These are phyloP conservation scores for Orthonevra nobilis DNA, from an alignment of 2,888 invertebrate genomes.

Conservation along the genomic window DNA sequence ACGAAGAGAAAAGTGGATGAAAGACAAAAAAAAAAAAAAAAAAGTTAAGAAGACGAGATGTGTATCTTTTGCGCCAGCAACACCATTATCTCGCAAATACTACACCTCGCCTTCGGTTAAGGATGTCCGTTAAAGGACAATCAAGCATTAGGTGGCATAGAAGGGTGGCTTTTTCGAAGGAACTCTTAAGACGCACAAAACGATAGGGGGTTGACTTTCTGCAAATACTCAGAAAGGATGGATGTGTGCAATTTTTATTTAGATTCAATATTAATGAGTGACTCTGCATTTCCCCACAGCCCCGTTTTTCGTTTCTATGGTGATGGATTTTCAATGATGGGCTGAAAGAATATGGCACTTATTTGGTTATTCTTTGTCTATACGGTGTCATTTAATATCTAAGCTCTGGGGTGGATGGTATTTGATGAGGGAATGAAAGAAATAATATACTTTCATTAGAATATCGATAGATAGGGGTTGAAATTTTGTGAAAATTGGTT, in stretches of 20 bases:
- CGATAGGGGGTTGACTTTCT: slow-evolving; percentile 36
- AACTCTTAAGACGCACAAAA: slow-evolving; percentile 2
- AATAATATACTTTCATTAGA: slow-evolving; percentile 9
- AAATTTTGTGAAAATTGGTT: slow-evolving; percentile 32
- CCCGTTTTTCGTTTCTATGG: slow-evolving; percentile 18
- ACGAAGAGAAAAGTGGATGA: slow-evolving; percentile 21
- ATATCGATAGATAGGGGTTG: slow-evolving; percentile 7
- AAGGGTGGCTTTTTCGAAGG: background rate
- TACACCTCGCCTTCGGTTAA: slow-evolving; percentile 59
- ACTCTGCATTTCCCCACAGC: slow-evolving; percentile 32
- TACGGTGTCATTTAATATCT: slow-evolving; percentile 42
- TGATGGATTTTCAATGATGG: slow-evolving; percentile 51
- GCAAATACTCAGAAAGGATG: slow-evolving; percentile 32
- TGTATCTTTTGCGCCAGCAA: slow-evolving; percentile 47
- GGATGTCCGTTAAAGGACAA: slow-evolving; percentile 68
- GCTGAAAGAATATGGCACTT: slow-evolving; percentile 33
- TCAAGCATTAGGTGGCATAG: slow-evolving; percentile 41
- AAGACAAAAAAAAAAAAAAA: slow-evolving; percentile 21
- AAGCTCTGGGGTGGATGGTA: background rate
- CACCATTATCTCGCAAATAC: slow-evolving; percentile 57
- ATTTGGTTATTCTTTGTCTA: slow-evolving; percentile 8
- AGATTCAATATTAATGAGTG: slow-evolving; percentile 59
- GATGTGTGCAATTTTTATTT: slow-evolving; percentile 60
- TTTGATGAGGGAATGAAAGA: slow-evolving; percentile 12
- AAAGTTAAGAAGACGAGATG: slow-evolving; percentile 64